A percentile compares a stretch with the other conserved stretches of the same genome.
Conservation (phyloP, 2,888 invertebrate species). For the Andricus curvator region DNA sequence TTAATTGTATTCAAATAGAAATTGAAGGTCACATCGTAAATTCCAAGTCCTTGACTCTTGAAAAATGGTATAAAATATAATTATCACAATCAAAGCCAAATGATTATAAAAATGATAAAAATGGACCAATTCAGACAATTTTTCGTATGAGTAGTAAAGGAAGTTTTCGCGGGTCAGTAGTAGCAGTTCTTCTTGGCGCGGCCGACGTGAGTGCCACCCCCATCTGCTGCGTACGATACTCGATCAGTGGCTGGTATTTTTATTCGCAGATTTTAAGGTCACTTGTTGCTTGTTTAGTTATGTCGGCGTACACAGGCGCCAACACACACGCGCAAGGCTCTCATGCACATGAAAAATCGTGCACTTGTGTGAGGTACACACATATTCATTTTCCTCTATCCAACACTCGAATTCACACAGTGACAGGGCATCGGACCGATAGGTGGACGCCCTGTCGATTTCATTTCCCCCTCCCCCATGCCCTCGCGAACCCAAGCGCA, state of each 20-base stretch:
- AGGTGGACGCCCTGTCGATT: conserved; percentile 77
- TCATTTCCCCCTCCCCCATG: conserved; percentile 65
- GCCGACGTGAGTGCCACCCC: conserved; percentile 36
- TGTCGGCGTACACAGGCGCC: conserved; percentile 65
- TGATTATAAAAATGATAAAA: neutral
- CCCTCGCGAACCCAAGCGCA: conserved; percentile 51
- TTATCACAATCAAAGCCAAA: neutral
- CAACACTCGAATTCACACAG: conserved; percentile 48
- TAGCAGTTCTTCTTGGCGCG: conserved; percentile 57
- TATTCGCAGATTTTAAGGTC: conserved; percentile 76
- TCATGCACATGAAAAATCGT: neutral
- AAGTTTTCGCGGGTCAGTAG: conserved; percentile 13
- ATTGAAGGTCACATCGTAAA: too few species aligned
- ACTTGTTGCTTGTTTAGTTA: conserved; percentile 78
- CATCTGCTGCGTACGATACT: conserved; percentile 62
- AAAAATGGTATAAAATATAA: neutral
- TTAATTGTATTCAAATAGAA: too few species aligned
- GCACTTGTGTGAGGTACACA: neutral
- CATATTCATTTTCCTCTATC: conserved; percentile 28
- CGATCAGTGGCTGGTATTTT: conserved; percentile 74
- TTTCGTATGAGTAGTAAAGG: neutral
- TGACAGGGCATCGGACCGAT: conserved; percentile 69
- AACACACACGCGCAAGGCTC: neutral
- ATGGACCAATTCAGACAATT: neutral
- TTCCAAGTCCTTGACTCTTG: too few species aligned